These are phyloP conservation scores for Idris sp. DNA, from an alignment of 1,140 invertebrate species.

Conservation along the genomic window DNA sequence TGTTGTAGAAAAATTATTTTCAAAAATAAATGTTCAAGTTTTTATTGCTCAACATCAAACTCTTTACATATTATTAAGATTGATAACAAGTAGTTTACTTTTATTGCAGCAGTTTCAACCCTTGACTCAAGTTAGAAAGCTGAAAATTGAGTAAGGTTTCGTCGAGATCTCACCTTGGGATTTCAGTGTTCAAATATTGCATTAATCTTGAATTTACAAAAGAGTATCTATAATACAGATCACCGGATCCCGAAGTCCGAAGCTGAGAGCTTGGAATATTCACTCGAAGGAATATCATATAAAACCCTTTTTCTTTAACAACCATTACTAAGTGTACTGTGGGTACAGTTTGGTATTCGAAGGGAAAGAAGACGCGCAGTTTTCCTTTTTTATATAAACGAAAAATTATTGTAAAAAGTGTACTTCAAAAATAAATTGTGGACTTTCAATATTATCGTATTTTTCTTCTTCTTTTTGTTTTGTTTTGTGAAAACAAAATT, in stretches of 20 bases:
- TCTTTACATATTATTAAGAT: slow-evolving; percentile 18
- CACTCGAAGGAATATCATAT: slow-evolving; percentile 40
- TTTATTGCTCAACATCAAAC: too few species aligned
- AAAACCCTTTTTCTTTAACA: slow-evolving; percentile 34
- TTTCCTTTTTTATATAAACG: too few species aligned
- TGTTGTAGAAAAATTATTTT: too few species aligned
- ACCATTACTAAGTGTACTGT: slow-evolving; percentile 50
- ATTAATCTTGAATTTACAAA: too few species aligned
- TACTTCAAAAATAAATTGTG: slow-evolving; percentile 37
- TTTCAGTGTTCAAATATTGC: slow-evolving; percentile 37
- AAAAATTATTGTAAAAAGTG: slow-evolving; percentile 25
- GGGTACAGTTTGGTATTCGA: slow-evolving; percentile 63
- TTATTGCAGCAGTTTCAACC: slow-evolving; percentile 72
- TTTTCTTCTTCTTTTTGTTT: too few species aligned
- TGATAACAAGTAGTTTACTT: slow-evolving; percentile 29
- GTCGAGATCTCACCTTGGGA: slow-evolving; percentile 18
- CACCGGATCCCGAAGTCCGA: slow-evolving; percentile 19
- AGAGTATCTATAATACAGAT: slow-evolving; percentile 9
- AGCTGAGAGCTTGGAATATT: slow-evolving; percentile 19
- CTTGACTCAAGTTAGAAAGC: slow-evolving; percentile 78
- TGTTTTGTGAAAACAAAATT: slow-evolving; percentile 33
- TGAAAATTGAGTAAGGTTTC: slow-evolving; percentile 68
- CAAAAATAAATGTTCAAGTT: too few species aligned
- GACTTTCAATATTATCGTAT: slow-evolving; percentile 46
- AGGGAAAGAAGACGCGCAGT: slow-evolving; percentile 60